Evolutionary conservation across 1,140 invertebrate genomes (phyloP), one percentile per base, ranked within the genome.

Genomic region (Neocloeon triangulifer): DNA sequence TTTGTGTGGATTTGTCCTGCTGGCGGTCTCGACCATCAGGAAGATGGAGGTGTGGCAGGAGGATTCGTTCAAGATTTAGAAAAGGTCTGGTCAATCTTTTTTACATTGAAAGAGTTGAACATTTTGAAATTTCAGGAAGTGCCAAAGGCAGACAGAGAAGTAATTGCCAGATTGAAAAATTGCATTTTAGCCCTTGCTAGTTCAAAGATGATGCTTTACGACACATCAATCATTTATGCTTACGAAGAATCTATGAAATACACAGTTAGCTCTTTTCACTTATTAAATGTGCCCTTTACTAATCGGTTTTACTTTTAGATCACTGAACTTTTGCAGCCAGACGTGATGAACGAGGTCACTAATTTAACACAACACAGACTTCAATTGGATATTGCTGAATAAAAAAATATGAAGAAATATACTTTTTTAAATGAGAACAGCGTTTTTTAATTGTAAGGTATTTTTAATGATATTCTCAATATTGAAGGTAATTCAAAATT

Each of bases 1-100:
- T 94, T 76, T 41, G 74, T 98, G 32, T 98, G 88, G 86, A 79
- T 99, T 29, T 75, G 71, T 33, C 79, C 84, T 10, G 71, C 62
- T 30, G 47, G 53, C 22, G 5, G 42, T 17, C n/a, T n/a, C n/a
- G n/a, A 38, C 32, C n/a, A 36, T n/a, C 54, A 52, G 12, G 55
- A 64, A 5, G 63, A 69, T 8, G 68, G 73, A 39, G 65, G 68
- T 17, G 68, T 69, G 19, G 67, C 69, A 23, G 79, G 78, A 31
- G 79, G 80, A 10, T 85, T 82, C 46, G 63, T 68, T 2, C 70
- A 81, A 43, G 77, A 81, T 55, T 52, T 85, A n/a, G 71, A 72
- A 7, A 58, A 69, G 41, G 60, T 63, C 51, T 44, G 3, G 6
- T 14, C 23, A 25, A 20, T 21, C 18, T 10, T 30, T 40, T 20